Evolutionary conservation across 2,797 vertebrate species (phyloP), one percentile per base, ranked within the genome.

Genomic region (Nyctibius grandis): DNA sequence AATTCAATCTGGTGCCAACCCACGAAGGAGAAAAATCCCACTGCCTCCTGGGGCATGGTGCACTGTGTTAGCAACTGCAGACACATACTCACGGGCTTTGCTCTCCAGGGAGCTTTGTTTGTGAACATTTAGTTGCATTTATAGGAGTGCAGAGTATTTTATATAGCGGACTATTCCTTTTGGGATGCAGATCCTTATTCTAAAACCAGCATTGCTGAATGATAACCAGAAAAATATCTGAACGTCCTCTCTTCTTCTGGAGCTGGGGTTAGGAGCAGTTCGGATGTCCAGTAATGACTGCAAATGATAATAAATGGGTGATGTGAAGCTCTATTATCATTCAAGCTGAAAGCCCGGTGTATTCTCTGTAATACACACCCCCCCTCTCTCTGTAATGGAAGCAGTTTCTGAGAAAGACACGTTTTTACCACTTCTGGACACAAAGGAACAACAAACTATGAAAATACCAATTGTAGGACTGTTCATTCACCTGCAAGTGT

Each of bases 41-140:
- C 48, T 70, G n/a, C 38, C 12, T 81, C 48, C 15, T 5, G 18
- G 59, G 34, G 63, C 34, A 50, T 25, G 18, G 29, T 9, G 13
- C 1, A 7, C 36, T 48, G 17, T 61, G 26, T 47, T 80, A 80
- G 61, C 31, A 75, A 65, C 42, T 75, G 38, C 73, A 54, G 47
- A 69, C 38, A 61, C 6, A 11, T 19, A 10, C 63, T 65, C 45
- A n/a, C 10, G 51, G 67, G 88, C 42, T 84, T 84, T 91, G 48
- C 17, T 65, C 74, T 92, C 72, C 63, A n/a, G 44, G 45, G 80
- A 87, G 16, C 36, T 65, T 68, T 59, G 38, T 57, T 79, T 93
- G 50, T 72, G 65, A 94, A 76, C 22, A 31, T 76, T 88, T 90
- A 81, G 38, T 31, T 88, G 34, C 57, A 60, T 67, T 93, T 86